Conservation (phyloP, 2,113 vertebrate genomes). For the Oryzias woworae region DNA sequence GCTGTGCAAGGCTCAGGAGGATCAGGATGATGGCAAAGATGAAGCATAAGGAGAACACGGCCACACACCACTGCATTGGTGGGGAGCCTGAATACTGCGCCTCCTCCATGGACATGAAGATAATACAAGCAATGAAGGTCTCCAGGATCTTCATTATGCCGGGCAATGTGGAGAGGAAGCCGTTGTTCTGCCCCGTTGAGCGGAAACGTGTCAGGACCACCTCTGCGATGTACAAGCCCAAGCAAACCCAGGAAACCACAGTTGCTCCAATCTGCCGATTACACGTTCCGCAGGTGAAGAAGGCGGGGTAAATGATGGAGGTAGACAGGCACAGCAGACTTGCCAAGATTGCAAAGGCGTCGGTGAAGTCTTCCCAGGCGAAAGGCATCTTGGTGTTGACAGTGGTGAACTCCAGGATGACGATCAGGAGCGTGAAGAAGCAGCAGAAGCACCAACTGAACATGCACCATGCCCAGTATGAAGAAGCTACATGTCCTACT, state of each 20-base stretch:
- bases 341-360: conserved; percentile 82
- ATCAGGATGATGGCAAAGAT: conserved; percentile 81
- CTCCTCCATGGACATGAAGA: conserved; percentile 80
- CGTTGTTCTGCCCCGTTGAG: conserved; percentile 76
- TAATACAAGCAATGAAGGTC: conserved; percentile 83
- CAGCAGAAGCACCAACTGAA: conserved; percentile 89
- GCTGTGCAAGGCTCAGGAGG: conserved; percentile 70
- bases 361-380: conserved; percentile 88
- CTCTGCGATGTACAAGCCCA: conserved; percentile 73
- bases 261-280: conserved; percentile 73
- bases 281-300: conserved; percentile 48
- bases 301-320: conserved; percentile 81
- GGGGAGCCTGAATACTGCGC: rapidly evolving
- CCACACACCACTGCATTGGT: conserved; percentile 81
- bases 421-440: conserved; percentile 73
- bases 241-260: conserved; percentile 77
- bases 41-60: conserved; percentile 86
- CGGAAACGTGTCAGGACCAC: conserved; percentile 76
- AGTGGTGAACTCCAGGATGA: conserved; percentile 81
- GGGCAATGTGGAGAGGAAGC: conserved; percentile 83
- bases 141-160: conserved; percentile 89
- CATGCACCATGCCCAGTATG: conserved; percentile 86
- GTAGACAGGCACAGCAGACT: conserved; percentile 80
- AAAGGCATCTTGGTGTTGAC: conserved; percentile 72
- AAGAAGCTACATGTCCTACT: rapidly evolving